Conservation (phyloP, 2,797 vertebrate genomes). For the Lepus townsendii region DNA sequence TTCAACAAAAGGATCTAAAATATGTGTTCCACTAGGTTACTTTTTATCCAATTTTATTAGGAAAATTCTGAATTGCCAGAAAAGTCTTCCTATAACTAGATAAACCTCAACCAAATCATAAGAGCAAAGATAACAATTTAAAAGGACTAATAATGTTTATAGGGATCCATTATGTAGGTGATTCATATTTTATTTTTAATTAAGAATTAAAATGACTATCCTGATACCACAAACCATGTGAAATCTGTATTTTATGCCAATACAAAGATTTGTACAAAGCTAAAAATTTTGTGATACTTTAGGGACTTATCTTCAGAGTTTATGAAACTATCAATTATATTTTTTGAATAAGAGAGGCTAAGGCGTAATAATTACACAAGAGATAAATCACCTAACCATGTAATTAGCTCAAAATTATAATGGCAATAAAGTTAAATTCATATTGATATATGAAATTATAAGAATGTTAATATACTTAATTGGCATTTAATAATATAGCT, state of each 20-base stretch:
- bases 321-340: constrained; percentile 65
- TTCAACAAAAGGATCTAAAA: neutral
- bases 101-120: neutral
- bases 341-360: constrained; percentile 71
- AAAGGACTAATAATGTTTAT: neutral
- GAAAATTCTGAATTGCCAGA: neutral
- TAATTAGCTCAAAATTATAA: constrained; percentile 87
- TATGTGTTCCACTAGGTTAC: neutral
- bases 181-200: constrained; percentile 24
- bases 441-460: constrained; percentile 85
- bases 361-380: constrained; percentile 82
- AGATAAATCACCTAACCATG: constrained; percentile 81
- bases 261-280: constrained; percentile 12
- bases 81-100: constrained; percentile 3
- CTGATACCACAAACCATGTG: neutral
- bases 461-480: constrained; percentile 87
- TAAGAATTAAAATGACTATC: neutral
- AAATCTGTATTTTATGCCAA: neutral
- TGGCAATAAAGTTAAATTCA: constrained; percentile 87
- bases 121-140: constrained; percentile 38
- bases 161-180: neutral
- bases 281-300: constrained; percentile 37
- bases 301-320: neutral
- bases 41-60: neutral
- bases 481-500: constrained; percentile 87